Evolutionary conservation across 2,113 vertebrate species (phyloP).

Genomic region (Sphaerodactylus townsendi): DNA sequence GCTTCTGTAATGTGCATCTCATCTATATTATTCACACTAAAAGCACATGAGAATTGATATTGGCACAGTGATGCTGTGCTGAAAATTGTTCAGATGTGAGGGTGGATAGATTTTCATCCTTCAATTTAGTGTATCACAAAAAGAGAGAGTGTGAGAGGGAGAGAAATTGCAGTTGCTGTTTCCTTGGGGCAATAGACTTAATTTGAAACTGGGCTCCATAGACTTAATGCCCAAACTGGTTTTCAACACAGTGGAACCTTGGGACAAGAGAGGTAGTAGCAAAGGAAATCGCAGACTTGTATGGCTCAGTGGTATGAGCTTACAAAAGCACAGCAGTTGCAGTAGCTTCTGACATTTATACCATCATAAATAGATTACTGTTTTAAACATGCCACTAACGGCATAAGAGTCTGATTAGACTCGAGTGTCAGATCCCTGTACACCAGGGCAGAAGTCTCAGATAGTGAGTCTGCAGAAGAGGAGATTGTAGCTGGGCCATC

Average conservation of each 20-base stretch:
- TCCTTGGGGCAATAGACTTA: neutral
- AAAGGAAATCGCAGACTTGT: neutral
- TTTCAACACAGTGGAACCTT: neutral
- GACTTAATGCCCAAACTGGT: neutral
- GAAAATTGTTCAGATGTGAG: neutral
- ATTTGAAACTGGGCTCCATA: neutral
- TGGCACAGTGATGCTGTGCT: neutral
- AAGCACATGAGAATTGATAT: neutral
- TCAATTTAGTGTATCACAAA: neutral
- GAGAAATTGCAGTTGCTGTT: too few relatives aligned
- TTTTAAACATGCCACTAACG: neutral
- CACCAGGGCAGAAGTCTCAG: too few relatives aligned
- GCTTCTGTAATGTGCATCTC: neutral
- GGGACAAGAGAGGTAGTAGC: neutral
- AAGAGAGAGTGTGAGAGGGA: neutral
- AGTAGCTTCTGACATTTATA: neutral
- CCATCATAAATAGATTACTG: neutral
- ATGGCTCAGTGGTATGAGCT: neutral
- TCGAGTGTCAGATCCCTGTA: too few relatives aligned
- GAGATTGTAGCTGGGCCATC: too few relatives aligned
- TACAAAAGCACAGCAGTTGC: neutral
- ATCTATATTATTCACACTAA: neutral
- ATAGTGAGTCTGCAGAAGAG: too few relatives aligned
- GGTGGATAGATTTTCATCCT: neutral
- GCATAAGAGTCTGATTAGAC: too few relatives aligned